Evolutionary conservation across 2,888 invertebrate genomes (phyloP).

Genomic region (Pseudococcus longispinus): DNA sequence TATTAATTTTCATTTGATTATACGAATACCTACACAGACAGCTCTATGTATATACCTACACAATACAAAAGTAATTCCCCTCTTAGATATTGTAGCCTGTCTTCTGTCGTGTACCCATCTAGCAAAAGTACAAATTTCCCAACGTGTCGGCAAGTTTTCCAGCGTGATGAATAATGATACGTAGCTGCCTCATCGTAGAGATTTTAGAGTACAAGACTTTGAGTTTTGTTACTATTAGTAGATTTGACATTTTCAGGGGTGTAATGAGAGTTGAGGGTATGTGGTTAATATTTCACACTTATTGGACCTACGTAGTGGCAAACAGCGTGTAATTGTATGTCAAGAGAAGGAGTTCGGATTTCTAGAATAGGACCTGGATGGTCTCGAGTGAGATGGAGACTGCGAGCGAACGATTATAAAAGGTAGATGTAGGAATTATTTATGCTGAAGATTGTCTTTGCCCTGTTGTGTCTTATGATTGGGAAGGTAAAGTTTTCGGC

Average conservation of each 20-base stretch:
- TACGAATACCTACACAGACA: background rate
- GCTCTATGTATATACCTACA: background rate
- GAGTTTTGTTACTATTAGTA: background rate
- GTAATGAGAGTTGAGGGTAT: background rate
- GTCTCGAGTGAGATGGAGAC: background rate
- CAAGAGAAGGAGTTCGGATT: background rate
- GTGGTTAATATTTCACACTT: constrained; percentile 6
- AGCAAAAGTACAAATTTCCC: background rate
- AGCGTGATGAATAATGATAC: constrained; percentile 15
- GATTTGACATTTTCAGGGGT: background rate
- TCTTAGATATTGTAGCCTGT: background rate
- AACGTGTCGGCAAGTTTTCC: background rate
- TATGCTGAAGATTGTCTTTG: background rate
- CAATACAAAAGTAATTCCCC: background rate
- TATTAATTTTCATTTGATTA: constrained; percentile 26
- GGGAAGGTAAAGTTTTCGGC: too few species aligned
- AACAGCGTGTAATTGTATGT: background rate
- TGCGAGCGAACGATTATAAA: background rate
- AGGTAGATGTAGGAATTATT: background rate
- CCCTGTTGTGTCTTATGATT: too few species aligned
- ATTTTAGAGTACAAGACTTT: background rate
- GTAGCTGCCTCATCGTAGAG: background rate
- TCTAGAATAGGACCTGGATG: background rate
- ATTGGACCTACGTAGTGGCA: background rate
- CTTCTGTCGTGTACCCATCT: background rate